A percentile compares a stretch with the other conserved stretches of the same genome.
Evolutionary conservation across 2,113 vertebrate species (phyloP).

Genomic region (Emberiza fucata): DNA sequence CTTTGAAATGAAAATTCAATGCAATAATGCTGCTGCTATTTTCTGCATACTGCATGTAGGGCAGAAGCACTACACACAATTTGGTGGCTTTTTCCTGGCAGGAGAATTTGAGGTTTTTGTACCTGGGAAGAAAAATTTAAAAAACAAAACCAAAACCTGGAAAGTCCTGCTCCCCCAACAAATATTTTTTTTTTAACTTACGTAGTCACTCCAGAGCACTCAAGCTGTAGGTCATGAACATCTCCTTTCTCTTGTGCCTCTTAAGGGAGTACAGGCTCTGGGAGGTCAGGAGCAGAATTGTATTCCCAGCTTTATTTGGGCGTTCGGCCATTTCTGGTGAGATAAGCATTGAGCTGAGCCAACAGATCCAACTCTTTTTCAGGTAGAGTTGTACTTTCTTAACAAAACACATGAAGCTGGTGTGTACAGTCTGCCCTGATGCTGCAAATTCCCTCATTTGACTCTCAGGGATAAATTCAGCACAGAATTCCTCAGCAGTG

Average conservation of each 20-base stretch:
- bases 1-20: conserved; percentile 47
- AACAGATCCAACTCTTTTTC: neutral
- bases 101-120: neutral
- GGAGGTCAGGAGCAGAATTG: neutral
- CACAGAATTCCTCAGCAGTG: neutral
- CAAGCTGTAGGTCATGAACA: neutral
- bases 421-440: neutral
- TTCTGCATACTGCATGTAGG: neutral
- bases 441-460: neutral
- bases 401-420: neutral
- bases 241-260: neutral
- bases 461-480: neutral
- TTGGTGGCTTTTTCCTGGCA: neutral
- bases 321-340: neutral
- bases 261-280: neutral
- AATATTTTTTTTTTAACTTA: neutral
- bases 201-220: neutral
- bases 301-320: neutral
- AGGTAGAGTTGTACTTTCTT: neutral
- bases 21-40: neutral
- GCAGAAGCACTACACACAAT: neutral
- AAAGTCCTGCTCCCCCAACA: neutral
- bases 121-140: neutral
- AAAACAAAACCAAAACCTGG: neutral
- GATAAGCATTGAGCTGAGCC: neutral